These are phyloP conservation scores for Euwallacea fornicatus DNA, from an alignment of 1,140 invertebrate genomes.

Conservation along the genomic window DNA sequence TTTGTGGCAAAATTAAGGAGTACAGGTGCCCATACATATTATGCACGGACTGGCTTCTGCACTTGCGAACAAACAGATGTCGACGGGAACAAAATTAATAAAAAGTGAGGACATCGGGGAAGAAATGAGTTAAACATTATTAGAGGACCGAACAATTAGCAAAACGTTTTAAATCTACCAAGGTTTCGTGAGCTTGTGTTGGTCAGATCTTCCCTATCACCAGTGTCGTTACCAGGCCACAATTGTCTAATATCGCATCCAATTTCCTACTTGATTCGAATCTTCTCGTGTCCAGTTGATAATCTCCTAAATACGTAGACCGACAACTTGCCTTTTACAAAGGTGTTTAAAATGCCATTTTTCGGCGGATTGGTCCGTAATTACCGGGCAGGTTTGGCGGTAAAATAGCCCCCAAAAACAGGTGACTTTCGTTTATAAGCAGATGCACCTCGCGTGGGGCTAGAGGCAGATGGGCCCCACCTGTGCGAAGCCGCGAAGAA, in stretches of 20 bases:
- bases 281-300: too few relatives aligned
- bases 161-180: too few relatives aligned
- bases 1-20: conserved; percentile 8
- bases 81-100: neutral
- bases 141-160: too few relatives aligned
- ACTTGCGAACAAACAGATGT: conserved; percentile 14
- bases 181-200: too few relatives aligned
- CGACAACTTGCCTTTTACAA: too few relatives aligned
- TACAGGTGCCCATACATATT: conserved; percentile 9
- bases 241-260: too few relatives aligned
- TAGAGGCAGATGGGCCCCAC: conserved; percentile 24
- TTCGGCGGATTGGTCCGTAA: conserved; percentile 10
- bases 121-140: too few relatives aligned
- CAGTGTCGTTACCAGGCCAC: too few relatives aligned
- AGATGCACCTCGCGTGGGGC: conserved; percentile 25
- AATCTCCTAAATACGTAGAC: too few relatives aligned
- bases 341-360: neutral
- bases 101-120: too few relatives aligned
- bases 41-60: neutral
- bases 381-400: conserved; percentile 12
- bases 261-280: too few relatives aligned
- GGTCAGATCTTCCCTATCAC: too few relatives aligned
- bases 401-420: conserved; percentile 26
- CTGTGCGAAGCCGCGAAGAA: conserved; percentile 23
- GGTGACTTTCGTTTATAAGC: conserved; percentile 25